Evolutionary conservation across 2,113 vertebrate species (phyloP).

Genomic region (Oreochromis tanganicae): DNA sequence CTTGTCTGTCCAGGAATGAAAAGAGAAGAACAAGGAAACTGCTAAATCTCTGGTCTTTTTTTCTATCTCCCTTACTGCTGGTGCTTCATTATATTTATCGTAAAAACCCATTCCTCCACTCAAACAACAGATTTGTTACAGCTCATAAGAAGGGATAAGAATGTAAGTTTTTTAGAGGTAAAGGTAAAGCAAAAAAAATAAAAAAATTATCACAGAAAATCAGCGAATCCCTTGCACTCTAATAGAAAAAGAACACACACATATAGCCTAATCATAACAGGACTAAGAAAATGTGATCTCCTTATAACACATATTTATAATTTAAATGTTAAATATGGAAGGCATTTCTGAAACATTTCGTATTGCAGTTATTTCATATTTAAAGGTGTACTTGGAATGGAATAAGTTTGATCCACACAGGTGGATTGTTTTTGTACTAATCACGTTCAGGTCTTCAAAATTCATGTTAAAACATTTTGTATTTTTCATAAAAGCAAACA

Average conservation of each 20-base stretch:
- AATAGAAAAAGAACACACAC: background rate
- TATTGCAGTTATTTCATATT: background rate
- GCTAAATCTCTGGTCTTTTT: slow-evolving; percentile 2
- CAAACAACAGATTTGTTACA: background rate
- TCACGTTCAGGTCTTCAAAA: background rate
- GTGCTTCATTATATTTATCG: background rate
- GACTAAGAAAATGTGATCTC: background rate
- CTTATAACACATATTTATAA: background rate
- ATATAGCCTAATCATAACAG: background rate
- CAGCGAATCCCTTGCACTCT: background rate
- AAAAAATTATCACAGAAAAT: background rate
- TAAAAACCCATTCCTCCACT: background rate
- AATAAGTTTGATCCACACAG: background rate
- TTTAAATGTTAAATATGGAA: background rate
- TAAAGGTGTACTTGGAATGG: background rate
- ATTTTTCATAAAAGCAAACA: background rate
- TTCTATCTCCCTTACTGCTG: background rate
- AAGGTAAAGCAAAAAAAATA: background rate
- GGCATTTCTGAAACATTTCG: background rate
- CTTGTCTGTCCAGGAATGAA: slow-evolving; percentile 45
- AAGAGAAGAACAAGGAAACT: slow-evolving; percentile 8
- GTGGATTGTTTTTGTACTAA: background rate
- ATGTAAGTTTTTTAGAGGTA: background rate
- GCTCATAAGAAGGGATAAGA: background rate
- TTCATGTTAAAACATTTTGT: background rate